phyloP scores from a whole-genome alignment of 2,888 invertebrate genomes.

The Malthinus flaveolus region DNA sequence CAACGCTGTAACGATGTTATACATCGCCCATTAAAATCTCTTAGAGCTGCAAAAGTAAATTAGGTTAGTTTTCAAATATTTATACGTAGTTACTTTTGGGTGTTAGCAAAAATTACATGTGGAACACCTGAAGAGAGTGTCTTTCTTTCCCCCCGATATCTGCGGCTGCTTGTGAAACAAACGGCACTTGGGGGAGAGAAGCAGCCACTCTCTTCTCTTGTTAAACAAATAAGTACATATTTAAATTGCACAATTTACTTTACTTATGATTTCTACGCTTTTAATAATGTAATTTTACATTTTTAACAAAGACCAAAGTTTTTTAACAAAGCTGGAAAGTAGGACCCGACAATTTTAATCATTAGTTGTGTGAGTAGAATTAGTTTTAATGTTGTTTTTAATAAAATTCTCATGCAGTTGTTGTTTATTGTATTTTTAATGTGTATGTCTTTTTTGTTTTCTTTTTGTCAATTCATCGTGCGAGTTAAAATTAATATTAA shows the following conservation, averaged over 20 bases:
- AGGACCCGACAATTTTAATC: conserved; percentile 16
- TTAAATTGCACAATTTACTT: background rate
- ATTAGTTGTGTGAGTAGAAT: conserved; percentile 23
- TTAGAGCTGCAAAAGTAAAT: no score
- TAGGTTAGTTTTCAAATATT: no score
- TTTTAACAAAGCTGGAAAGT: conserved; percentile 21
- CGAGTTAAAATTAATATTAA: conserved; percentile 11
- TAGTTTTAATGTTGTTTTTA: conserved; percentile 7
- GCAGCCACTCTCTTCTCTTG: background rate
- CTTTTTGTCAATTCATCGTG: conserved; percentile 7
- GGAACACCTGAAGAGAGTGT: no score
- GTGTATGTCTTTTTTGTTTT: conserved; percentile 8
- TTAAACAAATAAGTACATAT: no score
- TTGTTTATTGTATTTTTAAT: conserved; percentile 9
- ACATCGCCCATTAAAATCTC: no score
- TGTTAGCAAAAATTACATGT: no score
- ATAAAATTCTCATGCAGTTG: conserved; percentile 9
- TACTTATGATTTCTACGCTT: background rate
- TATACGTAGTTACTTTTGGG: no score
- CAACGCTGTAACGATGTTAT: no score
- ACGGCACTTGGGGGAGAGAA: no score
- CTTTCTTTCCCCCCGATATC: no score
- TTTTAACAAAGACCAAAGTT: conserved; percentile 24
- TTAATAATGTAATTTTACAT: conserved; percentile 4
- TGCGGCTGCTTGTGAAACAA: no score